These are phyloP conservation scores for Graphium colonna DNA, from an alignment of 2,888 invertebrate genomes.

Conservation along the genomic window DNA sequence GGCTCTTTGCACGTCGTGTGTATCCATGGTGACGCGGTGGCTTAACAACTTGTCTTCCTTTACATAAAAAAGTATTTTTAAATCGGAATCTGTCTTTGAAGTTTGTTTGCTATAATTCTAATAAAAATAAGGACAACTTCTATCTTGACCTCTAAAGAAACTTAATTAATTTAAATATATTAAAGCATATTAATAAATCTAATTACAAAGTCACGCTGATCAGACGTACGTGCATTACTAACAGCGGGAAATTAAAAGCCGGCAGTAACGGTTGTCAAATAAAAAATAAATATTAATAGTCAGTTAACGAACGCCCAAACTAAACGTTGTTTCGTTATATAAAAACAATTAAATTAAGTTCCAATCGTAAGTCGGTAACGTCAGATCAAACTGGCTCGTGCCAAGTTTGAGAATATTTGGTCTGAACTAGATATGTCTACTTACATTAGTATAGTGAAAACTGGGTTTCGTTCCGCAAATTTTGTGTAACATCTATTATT, in stretches of 20 bases:
- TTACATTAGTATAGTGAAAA: too few relatives aligned
- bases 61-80: too few relatives aligned
- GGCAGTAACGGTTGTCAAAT: constrained; percentile 2
- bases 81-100: too few relatives aligned
- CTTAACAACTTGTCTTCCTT: too few relatives aligned
- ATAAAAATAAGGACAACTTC: too few relatives aligned
- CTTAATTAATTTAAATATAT: neutral
- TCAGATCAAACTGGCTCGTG: neutral
- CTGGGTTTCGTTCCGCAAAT: neutral
- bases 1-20: too few relatives aligned
- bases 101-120: too few relatives aligned
- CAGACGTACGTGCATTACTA: neutral
- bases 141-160: too few relatives aligned
- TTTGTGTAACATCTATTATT: neutral
- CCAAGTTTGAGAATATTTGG: neutral
- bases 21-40: too few relatives aligned
- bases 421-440: constrained; percentile 1
- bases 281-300: neutral
- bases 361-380: neutral
- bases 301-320: neutral
- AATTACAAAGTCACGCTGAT: neutral
- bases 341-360: neutral
- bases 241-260: constrained; percentile 4
- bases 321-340: neutral
- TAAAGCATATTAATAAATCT: neutral